Percentiles rank a stretch among this genome's conserved stretches.
These are phyloP conservation scores for Ariopsis seemanni DNA, from an alignment of 2,113 vertebrate species.

Conservation along the genomic window DNA sequence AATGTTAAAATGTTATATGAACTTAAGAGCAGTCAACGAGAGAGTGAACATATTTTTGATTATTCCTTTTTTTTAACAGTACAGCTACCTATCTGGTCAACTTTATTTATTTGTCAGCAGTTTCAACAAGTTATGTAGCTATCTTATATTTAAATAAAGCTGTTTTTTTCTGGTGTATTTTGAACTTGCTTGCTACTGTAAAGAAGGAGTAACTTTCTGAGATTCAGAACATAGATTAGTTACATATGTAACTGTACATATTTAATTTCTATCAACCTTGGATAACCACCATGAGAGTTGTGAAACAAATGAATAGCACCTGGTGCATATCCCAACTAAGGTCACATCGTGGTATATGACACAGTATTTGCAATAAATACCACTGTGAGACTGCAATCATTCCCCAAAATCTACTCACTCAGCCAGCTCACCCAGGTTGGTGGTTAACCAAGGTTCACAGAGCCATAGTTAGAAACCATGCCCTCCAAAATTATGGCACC, in stretches of 20 bases:
- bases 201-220: not conserved
- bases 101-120: slow-evolving; percentile 51
- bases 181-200: not conserved
- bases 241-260: not conserved
- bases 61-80: slow-evolving; percentile 52
- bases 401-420: not conserved
- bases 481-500: not conserved
- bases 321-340: not conserved
- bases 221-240: not conserved
- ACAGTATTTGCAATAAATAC: not conserved
- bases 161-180: slow-evolving; percentile 56
- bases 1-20: slow-evolving; percentile 40
- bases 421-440: not conserved
- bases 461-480: not conserved
- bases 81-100: slow-evolving; percentile 49
- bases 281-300: not conserved
- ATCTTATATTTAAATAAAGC: slow-evolving; percentile 62
- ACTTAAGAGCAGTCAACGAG: slow-evolving; percentile 31
- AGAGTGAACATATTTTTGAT: slow-evolving; percentile 55
- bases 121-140: slow-evolving; percentile 56
- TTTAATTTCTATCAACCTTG: not conserved
- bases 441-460: not conserved
- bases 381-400: not conserved
- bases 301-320: not conserved
- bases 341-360: not conserved